These are phyloP conservation scores for Sarcophaga caerulescens DNA, from an alignment of 2,888 invertebrate genomes.

Conservation along the genomic window DNA sequence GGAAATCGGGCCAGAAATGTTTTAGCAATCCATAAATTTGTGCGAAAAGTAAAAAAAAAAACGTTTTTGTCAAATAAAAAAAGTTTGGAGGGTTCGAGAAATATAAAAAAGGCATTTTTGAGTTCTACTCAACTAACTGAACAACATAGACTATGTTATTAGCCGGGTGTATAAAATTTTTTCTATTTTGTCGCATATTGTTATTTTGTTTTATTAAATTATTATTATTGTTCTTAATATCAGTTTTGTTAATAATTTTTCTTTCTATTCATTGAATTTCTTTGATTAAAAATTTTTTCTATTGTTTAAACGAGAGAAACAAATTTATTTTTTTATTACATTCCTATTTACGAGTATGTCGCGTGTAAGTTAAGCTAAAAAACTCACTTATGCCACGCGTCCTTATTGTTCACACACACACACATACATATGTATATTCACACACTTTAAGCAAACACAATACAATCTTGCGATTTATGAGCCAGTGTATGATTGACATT, in stretches of 20 bases:
- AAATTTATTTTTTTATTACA: slow-evolving; percentile 5
- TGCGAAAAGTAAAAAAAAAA: too few species aligned
- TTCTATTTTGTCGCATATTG: too few species aligned
- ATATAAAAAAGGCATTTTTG: too few species aligned
- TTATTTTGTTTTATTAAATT: slow-evolving; percentile 28
- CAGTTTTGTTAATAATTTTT: slow-evolving; percentile 36
- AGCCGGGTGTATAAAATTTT: too few species aligned
- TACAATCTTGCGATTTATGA: slow-evolving; percentile 32
- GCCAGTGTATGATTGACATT: slow-evolving; percentile 36
- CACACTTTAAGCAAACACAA: slow-evolving; percentile 31
- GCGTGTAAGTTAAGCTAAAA: slow-evolving; percentile 63
- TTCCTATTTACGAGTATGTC: too few species aligned
- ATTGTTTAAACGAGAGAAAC: slow-evolving; percentile 28
- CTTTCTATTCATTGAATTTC: slow-evolving; percentile 67
- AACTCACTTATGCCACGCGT: slow-evolving; percentile 68
- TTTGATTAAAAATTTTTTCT: slow-evolving; percentile 61
- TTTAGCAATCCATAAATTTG: too few species aligned
- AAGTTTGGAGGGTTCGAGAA: too few species aligned
- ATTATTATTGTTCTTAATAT: slow-evolving; percentile 36
- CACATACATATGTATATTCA: neutral
- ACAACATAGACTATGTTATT: too few species aligned
- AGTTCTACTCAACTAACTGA: too few species aligned
- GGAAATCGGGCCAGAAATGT: too few species aligned
- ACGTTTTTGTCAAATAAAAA: too few species aligned
- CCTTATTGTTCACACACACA: slow-evolving; percentile 48